A percentile compares a stretch with the other conserved stretches of the same genome.
Evolutionary conservation across 2,113 vertebrate species (phyloP).

Genomic region (Cervus canadensis): DNA sequence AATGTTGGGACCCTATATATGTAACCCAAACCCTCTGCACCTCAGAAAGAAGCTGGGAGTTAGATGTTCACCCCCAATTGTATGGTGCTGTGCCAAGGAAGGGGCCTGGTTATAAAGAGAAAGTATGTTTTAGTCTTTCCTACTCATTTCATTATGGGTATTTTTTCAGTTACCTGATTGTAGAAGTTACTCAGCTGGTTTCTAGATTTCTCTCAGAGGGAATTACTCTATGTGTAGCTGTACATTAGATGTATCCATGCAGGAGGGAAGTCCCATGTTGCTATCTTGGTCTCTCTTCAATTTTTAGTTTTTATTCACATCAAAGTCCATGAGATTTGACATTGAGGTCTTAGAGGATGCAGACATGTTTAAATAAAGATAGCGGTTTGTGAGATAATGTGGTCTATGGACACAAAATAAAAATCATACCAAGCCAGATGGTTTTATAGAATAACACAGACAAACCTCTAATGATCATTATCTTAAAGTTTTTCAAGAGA

Average conservation of each 20-base stretch:
- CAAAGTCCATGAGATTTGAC: neutral
- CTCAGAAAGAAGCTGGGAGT: neutral
- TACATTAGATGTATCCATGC: neutral
- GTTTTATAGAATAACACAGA: neutral
- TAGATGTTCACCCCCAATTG: neutral
- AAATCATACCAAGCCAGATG: neutral
- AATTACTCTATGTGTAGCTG: neutral
- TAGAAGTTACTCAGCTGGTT: neutral
- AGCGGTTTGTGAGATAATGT: neutral
- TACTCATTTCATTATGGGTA: neutral
- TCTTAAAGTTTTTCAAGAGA: neutral
- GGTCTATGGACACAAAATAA: neutral
- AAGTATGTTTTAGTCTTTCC: neutral
- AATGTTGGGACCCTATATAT: neutral
- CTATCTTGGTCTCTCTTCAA: neutral
- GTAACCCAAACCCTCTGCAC: neutral
- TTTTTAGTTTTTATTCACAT: slow-evolving; percentile 5
- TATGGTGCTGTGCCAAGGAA: neutral
- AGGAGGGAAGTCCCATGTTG: neutral
- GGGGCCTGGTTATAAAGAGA: neutral
- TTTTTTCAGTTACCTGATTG: neutral
- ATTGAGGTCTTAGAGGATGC: neutral
- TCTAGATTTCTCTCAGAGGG: neutral
- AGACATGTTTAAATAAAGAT: neutral
- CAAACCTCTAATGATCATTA: neutral